These are phyloP conservation scores for Cheilosia vernalis DNA, from an alignment of 2,888 invertebrate genomes.

Conservation along the genomic window DNA sequence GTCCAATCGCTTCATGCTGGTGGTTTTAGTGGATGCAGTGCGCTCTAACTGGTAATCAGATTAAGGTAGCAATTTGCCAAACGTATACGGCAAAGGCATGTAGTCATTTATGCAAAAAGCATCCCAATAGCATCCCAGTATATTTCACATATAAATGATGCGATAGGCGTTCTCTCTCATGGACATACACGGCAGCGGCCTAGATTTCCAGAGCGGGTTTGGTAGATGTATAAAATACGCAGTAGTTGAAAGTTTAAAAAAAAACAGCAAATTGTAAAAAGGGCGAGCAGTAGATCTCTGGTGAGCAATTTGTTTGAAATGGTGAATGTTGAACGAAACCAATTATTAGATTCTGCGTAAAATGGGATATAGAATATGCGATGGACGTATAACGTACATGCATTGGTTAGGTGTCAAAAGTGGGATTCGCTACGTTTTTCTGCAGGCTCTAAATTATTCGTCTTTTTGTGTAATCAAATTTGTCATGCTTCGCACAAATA, in stretches of 20 bases:
- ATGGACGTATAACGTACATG: no score
- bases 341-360: not conserved
- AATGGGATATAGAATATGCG: not conserved
- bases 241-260: not conserved
- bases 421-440: no score
- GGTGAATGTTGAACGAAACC: not conserved
- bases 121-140: constrained; percentile 33
- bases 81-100: constrained; percentile 53
- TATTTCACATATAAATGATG: not conserved
- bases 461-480: no score
- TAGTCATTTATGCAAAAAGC: constrained; percentile 65
- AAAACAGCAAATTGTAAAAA: not conserved
- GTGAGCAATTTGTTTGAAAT: not conserved
- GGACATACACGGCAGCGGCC: constrained; percentile 17
- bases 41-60: constrained; percentile 68
- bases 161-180: not conserved
- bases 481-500: no score
- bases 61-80: constrained; percentile 70
- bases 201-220: not conserved
- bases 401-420: no score
- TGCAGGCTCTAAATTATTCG: no score
- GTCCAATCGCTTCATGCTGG: constrained; percentile 10
- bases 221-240: constrained; percentile 1
- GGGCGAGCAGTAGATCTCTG: not conserved
- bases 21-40: constrained; percentile 52